Evolutionary conservation across 2,797 vertebrate genomes (phyloP).

Genomic region (Ctenopoma kingsleyae): DNA sequence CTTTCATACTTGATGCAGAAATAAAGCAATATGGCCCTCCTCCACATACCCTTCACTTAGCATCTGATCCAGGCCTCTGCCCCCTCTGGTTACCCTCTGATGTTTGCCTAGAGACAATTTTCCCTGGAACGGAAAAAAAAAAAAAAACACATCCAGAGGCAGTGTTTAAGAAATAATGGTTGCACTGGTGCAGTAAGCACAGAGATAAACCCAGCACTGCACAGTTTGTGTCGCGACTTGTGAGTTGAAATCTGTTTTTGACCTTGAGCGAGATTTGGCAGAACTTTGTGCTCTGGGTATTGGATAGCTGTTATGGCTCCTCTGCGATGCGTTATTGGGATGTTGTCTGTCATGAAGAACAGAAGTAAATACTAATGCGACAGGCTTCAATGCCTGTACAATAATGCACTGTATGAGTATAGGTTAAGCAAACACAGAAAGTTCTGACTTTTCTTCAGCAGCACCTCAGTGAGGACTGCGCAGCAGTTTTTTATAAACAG

Average conservation of each 20-base stretch:
- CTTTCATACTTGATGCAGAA: conserved; percentile 6
- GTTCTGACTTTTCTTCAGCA: conserved; percentile 6
- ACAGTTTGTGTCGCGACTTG: conserved; percentile 50
- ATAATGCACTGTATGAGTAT: conserved; percentile 25
- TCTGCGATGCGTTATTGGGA: conserved; percentile 25
- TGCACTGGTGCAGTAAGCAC: conserved; percentile 19
- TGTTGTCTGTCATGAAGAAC: conserved; percentile 37
- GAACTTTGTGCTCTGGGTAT: conserved; percentile 54
- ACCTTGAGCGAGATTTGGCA: conserved; percentile 72
- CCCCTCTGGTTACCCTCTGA: not conserved
- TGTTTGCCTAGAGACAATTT: conserved; percentile 35
- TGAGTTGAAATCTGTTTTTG: conserved; percentile 57
- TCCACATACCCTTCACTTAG: conserved; percentile 9
- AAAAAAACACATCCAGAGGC: conserved; percentile 6
- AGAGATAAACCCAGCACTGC: conserved; percentile 44
- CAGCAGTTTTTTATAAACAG: conserved; percentile 34
- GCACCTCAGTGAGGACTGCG: not conserved
- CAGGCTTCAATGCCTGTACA: conserved; percentile 18
- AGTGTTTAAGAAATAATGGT: conserved; percentile 41
- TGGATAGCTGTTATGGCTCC: conserved; percentile 49
- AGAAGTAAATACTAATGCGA: conserved; percentile 14
- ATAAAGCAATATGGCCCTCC: not conserved
- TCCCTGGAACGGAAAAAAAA: conserved; percentile 21
- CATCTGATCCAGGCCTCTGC: conserved; percentile 15
- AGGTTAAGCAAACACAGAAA: conserved; percentile 29